These are phyloP conservation scores for Balaenoptera acutorostrata DNA, from an alignment of 2,113 vertebrate genomes.

Conservation along the genomic window DNA sequence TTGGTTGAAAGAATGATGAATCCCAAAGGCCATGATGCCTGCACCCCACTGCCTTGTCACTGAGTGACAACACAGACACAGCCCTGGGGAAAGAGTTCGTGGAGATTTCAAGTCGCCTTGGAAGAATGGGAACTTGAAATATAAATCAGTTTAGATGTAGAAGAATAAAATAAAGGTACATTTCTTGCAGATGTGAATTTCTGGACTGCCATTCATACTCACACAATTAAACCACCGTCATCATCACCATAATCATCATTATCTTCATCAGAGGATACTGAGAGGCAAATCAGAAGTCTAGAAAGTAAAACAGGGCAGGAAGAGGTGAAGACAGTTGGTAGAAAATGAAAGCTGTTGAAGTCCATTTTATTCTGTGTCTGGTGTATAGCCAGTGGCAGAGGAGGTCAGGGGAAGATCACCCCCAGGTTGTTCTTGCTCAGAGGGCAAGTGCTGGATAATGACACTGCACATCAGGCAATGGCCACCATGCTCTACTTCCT, in stretches of 20 bases:
- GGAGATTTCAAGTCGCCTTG: neutral
- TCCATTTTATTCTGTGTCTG: neutral
- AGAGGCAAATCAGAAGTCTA: neutral
- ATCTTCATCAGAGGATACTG: neutral
- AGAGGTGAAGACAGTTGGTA: neutral
- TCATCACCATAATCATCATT: neutral
- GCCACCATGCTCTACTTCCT: neutral
- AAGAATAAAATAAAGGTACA: neutral
- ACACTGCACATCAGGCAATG: accelerated
- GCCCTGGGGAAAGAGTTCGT: neutral
- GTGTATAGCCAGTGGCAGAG: neutral
- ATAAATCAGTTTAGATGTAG: neutral
- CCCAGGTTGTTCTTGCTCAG: neutral
- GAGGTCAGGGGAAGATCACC: neutral
- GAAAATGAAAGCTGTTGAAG: neutral
- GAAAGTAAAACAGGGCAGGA: neutral
- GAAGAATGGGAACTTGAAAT: neutral
- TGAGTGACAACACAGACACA: neutral
- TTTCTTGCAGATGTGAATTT: neutral
- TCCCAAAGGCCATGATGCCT: neutral
- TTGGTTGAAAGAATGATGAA: neutral
- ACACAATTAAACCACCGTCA: neutral
- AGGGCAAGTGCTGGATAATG: neutral
- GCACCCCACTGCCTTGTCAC: neutral
- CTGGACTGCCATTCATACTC: neutral